Percentiles rank a stretch among this genome's conserved stretches.
phyloP scores from a whole-genome alignment of 2,888 invertebrate genomes.

The Caenorhabditis macrosperma region DNA sequence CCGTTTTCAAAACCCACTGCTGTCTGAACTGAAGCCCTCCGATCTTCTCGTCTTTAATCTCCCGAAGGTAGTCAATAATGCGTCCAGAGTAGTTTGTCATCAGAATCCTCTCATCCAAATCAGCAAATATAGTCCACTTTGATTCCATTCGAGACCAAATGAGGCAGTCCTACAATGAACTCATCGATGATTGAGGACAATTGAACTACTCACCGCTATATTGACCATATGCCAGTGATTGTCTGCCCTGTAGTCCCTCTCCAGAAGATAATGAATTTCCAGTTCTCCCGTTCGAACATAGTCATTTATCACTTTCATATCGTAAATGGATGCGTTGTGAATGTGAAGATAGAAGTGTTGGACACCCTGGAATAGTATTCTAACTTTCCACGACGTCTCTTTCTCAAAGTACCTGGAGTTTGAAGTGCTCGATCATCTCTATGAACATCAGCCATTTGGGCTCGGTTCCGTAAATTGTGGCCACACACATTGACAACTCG shows the following conservation, averaged over 20 bases:
- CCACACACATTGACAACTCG: constrained; percentile 42
- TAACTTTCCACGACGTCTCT: no score
- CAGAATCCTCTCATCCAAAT: constrained; percentile 24
- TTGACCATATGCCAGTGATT: constrained; percentile 27
- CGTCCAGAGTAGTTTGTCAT: constrained; percentile 22
- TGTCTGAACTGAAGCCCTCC: constrained; percentile 37
- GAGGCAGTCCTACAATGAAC: constrained; percentile 22
- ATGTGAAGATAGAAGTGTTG: constrained; percentile 46
- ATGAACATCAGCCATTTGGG: constrained; percentile 43
- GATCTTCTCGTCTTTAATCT: constrained; percentile 11
- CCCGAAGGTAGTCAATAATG: constrained; percentile 25
- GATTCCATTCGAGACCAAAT: constrained; percentile 13
- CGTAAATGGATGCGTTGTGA: constrained; percentile 13
- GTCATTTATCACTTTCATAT: constrained; percentile 23
- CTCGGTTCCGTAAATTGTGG: constrained; percentile 38
- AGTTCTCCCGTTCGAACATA: constrained; percentile 51
- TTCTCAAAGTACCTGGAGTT: constrained; percentile 51
- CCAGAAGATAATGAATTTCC: constrained; percentile 18
- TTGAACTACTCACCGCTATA: constrained; percentile 8
- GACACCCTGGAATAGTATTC: constrained; percentile 34
- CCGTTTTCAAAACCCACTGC: constrained; percentile 51
- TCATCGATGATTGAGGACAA: no score
- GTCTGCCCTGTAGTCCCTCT: constrained; percentile 6
- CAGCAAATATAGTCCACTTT: constrained; percentile 31
- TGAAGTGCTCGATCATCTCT: constrained; percentile 43